Base-by-base conservation (phyloP, 2,797 vertebrate genomes). In the Lutra lutra region DNA sequence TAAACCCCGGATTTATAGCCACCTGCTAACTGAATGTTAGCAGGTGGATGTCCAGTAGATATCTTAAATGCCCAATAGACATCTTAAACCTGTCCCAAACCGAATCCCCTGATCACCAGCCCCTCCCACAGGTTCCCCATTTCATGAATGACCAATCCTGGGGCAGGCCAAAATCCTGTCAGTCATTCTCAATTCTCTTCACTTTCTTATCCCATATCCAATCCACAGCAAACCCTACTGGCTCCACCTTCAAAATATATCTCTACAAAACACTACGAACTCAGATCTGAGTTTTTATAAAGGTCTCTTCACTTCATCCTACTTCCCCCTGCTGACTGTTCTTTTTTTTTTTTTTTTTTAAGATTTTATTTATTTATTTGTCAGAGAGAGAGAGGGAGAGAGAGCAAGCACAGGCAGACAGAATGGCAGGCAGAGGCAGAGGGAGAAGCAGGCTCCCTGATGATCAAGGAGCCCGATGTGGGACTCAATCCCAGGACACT, bases 241-340 rank as follows among this genome's bases (percentile, higher is more conserved):
- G 27, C 11, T 75, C 25, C 62, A 51, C 25, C 62, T 94, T 95
- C 70, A 95, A 89, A 88, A 68, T 82, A 82, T 82, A 82, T 64
- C 21, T 70, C 12, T 84, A 54, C 77, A 46, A 85, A 79, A 12
- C 54, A 97, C 23, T 35, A 66, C 72, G 27, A 73, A 32, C 38
- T 90, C 70, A n/a, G 20, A 15, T 89, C 75, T 79, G 68, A 85
- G 58, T 75, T 86, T 60, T 51, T 79, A 54, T 54, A 73, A 86
- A 89, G 43, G 11, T 27, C 43, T 91, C 32, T 93, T 80, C 64
- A n/a, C 58, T 85, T 75, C 40, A 79, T 75, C 43, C 43, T 70
- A 68, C 89, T 60, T 54, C 54, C 38, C 0, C 14, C 54, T 54
- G 35, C 38, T 56, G 51, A 70, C 73, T 73, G 8, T 82, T 96